A percentile compares a stretch with the other conserved stretches of the same genome.
These are phyloP conservation scores for Smittia aterrima DNA, from an alignment of 2,888 invertebrate species.

Conservation along the genomic window DNA sequence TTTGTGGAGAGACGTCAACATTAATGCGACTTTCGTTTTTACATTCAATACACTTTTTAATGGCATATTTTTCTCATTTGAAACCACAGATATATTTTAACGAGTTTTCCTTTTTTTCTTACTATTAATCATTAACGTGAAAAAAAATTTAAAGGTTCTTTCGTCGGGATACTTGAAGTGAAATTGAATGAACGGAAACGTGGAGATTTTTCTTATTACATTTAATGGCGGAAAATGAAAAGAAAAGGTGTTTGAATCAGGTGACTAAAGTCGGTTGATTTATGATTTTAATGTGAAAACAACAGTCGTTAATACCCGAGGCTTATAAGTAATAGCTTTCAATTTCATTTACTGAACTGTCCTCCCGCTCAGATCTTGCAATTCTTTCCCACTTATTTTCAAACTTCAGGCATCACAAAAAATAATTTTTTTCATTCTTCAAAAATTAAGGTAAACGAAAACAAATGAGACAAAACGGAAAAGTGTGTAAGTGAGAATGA, in stretches of 20 bases:
- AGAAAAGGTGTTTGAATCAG: constrained; percentile 12
- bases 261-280: constrained; percentile 18
- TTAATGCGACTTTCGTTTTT: not conserved
- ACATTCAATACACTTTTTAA: constrained; percentile 27
- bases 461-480: no score
- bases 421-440: no score
- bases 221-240: not conserved
- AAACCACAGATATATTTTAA: constrained; percentile 47
- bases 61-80: constrained; percentile 30
- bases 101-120: constrained; percentile 44
- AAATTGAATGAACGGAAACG: not conserved
- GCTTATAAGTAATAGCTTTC: constrained; percentile 6
- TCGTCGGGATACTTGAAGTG: not conserved
- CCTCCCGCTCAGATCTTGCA: not conserved
- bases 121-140: not conserved
- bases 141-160: not conserved
- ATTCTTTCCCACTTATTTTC: not conserved
- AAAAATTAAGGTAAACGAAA: no score
- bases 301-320: not conserved
- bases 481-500: no score
- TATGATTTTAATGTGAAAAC: constrained; percentile 28
- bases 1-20: not conserved
- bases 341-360: not conserved
- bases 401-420: not conserved
- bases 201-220: not conserved